Percentiles rank a stretch among this genome's conserved stretches.
phyloP scores from a whole-genome alignment of 2,888 invertebrate species.

The Norana najaformis region DNA sequence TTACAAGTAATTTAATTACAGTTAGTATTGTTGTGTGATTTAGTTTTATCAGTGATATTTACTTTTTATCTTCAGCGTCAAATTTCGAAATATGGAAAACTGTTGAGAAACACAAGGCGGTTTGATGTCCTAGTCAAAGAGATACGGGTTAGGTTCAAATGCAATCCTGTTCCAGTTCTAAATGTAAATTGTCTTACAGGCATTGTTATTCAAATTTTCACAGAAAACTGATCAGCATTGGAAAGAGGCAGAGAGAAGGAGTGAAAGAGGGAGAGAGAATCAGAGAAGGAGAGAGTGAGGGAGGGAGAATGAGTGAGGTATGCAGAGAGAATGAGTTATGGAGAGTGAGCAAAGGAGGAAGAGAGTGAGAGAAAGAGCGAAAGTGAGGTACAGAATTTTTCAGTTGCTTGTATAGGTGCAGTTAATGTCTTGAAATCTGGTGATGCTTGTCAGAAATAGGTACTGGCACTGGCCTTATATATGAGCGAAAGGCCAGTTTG shows the following conservation, averaged over 20 bases:
- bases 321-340: too few species aligned
- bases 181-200: neutral
- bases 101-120: constrained; percentile 71
- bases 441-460: neutral
- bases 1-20: neutral
- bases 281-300: neutral
- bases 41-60: neutral
- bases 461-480: neutral
- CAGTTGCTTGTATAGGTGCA: neutral
- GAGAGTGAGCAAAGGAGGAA: too few species aligned
- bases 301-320: neutral
- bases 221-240: neutral
- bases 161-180: too few species aligned
- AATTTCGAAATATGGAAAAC: constrained; percentile 74
- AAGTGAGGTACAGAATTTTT: too few species aligned
- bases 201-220: neutral
- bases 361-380: too few species aligned
- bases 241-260: neutral
- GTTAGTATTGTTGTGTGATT: neutral
- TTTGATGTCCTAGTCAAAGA: constrained; percentile 77
- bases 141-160: constrained; percentile 58
- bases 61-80: constrained; percentile 70
- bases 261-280: neutral
- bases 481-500: too few species aligned
- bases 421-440: neutral